Evolutionary conservation across 2,888 invertebrate genomes (phyloP).

Genomic region (Oeneis ivallda): DNA sequence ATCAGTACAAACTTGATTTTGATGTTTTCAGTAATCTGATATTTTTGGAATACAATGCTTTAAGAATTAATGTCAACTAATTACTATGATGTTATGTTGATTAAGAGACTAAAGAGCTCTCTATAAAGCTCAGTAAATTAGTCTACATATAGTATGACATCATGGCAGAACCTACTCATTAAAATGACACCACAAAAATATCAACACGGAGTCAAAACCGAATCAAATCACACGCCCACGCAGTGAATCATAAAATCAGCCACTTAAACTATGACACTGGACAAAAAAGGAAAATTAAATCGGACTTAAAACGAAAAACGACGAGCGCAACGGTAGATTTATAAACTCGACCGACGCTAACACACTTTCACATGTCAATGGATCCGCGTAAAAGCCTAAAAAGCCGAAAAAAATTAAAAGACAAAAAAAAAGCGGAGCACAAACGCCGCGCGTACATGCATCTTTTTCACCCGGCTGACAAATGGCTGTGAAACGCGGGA

Average conservation of each 20-base stretch:
- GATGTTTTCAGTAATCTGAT: no score
- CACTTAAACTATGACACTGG: conserved; percentile 35
- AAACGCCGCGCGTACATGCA: conserved; percentile 68
- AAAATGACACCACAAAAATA: not conserved
- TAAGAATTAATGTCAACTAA: no score
- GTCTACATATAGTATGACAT: not conserved
- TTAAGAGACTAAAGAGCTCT: no score
- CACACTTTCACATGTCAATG: conserved; percentile 81
- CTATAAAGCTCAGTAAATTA: not conserved
- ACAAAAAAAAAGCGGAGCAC: conserved; percentile 47
- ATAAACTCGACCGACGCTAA: conserved; percentile 75
- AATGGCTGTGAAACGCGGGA: conserved; percentile 77
- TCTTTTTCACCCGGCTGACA: conserved; percentile 78
- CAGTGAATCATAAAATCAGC: conserved; percentile 39
- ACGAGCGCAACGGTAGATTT: conserved; percentile 61
- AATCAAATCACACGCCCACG: conserved; percentile 30
- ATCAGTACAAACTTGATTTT: no score
- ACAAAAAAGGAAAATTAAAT: conserved; percentile 53
- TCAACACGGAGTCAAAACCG: conserved; percentile 7
- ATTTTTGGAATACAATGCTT: no score
- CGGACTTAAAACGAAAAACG: conserved; percentile 52
- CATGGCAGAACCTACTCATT: not conserved
- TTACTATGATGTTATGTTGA: no score
- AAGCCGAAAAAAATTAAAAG: conserved; percentile 59
- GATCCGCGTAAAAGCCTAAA: conserved; percentile 79